Percentiles rank a stretch among this genome's conserved stretches.
phyloP scores from a whole-genome alignment of 2,113 vertebrate species.

The Poeciliopsis prolifica region DNA sequence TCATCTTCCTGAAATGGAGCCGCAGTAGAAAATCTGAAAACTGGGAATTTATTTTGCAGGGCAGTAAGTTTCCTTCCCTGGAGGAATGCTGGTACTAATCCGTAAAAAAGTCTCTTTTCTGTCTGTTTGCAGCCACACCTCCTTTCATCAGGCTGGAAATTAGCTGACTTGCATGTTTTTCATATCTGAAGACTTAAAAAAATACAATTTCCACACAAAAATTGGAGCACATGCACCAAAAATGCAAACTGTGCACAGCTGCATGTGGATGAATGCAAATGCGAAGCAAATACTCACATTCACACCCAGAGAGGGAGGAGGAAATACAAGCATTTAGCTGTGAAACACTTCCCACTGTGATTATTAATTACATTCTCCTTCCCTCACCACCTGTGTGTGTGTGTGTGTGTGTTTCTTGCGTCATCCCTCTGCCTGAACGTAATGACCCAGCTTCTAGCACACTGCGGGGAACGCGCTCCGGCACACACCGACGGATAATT shows the following conservation, averaged over 20 bases:
- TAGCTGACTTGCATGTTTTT: background rate
- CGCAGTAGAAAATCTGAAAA: background rate
- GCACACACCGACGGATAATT: slow-evolving; percentile 40
- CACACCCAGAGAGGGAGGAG: slow-evolving; percentile 32
- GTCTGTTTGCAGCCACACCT: background rate
- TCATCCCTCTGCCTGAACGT: slow-evolving; percentile 12
- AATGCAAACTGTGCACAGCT: slow-evolving; percentile 5
- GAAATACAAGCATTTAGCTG: slow-evolving; percentile 48
- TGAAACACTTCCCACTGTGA: slow-evolving; percentile 60
- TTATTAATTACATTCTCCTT: slow-evolving; percentile 72
- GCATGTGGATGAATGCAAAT: background rate
- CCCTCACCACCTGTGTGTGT: slow-evolving; percentile 47
- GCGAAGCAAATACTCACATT: background rate
- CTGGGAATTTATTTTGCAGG: background rate
- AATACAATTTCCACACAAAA: background rate
- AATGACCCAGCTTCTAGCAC: slow-evolving; percentile 25
- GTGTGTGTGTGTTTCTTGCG: slow-evolving; percentile 13
- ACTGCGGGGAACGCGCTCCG: slow-evolving; percentile 20
- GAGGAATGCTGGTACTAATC: background rate
- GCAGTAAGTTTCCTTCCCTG: background rate
- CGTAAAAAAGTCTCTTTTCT: background rate
- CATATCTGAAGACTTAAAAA: background rate
- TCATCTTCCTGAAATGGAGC: background rate
- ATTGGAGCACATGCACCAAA: background rate
- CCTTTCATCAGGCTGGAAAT: background rate